These are phyloP conservation scores for Holcopasites calliopsidis DNA, from an alignment of 1,140 invertebrate genomes.

Conservation along the genomic window DNA sequence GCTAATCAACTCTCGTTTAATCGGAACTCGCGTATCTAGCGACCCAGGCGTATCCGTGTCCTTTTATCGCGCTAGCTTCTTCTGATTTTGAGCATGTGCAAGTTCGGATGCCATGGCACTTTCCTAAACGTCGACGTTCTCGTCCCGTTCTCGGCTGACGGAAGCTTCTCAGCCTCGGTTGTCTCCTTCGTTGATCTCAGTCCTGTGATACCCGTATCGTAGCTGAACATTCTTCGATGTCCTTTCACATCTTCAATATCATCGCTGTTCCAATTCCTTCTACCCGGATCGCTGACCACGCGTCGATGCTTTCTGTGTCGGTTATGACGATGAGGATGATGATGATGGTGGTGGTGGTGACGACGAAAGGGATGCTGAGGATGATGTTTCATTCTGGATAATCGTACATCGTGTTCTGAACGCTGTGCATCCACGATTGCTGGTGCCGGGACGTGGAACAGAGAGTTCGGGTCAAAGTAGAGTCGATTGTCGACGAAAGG, in stretches of 20 bases:
- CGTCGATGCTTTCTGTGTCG: conserved; percentile 59
- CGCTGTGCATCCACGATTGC: conserved; percentile 34
- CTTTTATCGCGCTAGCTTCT: conserved; percentile 47
- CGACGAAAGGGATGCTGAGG: conserved; percentile 49
- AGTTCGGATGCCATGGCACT: conserved; percentile 79
- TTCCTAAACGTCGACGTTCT: conserved; percentile 76
- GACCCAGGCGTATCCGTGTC: not conserved
- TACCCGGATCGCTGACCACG: conserved; percentile 67
- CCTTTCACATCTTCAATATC: conserved; percentile 20
- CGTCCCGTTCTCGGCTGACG: conserved; percentile 44
- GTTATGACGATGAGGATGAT: conserved; percentile 38
- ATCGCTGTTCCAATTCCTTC: conserved; percentile 37
- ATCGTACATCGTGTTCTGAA: conserved; percentile 61
- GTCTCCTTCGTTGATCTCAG: conserved; percentile 17
- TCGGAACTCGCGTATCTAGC: not conserved
- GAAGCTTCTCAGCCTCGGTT: conserved; percentile 48
- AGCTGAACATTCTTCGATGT: conserved; percentile 66
- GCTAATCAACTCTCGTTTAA: not conserved
- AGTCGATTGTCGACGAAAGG: conserved; percentile 72
- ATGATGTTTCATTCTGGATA: conserved; percentile 55
- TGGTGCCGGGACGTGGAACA: conserved; percentile 39
- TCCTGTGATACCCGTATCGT: conserved; percentile 44
- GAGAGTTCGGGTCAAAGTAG: conserved; percentile 66
- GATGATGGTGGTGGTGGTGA: conserved; percentile 40
- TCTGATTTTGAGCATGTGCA: conserved; percentile 79